These are phyloP conservation scores for Thaumatotibia leucotreta DNA, from an alignment of 1,140 invertebrate genomes.

Conservation along the genomic window DNA sequence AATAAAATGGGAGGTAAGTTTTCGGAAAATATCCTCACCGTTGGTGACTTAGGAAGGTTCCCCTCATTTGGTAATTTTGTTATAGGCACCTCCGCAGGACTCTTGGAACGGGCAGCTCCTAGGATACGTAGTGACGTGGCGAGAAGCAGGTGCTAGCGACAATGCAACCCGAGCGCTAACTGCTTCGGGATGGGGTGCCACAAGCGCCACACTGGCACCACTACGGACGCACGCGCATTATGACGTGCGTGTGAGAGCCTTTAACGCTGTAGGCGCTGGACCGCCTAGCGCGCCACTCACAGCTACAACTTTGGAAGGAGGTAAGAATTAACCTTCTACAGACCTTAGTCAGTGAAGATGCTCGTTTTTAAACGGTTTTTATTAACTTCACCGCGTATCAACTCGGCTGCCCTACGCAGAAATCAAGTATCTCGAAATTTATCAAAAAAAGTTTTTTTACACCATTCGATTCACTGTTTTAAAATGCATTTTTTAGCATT, in stretches of 20 bases:
- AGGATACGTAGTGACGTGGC: slow-evolving; percentile 87
- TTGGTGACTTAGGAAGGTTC: background rate
- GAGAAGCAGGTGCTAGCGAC: slow-evolving; percentile 39
- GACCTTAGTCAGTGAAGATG: no score
- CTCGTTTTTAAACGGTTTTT: no score
- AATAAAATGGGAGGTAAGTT: slow-evolving; percentile 85
- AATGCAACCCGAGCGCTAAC: slow-evolving; percentile 61
- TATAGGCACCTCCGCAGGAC: slow-evolving; percentile 82
- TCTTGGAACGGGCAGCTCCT: slow-evolving; percentile 89
- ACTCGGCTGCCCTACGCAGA: no score
- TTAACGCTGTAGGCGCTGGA: slow-evolving; percentile 90
- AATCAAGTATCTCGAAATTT: no score
- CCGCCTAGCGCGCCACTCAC: slow-evolving; percentile 85
- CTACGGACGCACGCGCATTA: slow-evolving; percentile 89
- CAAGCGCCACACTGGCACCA: slow-evolving; percentile 51
- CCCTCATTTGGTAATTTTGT: background rate
- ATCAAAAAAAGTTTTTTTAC: no score
- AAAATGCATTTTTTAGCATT: no score
- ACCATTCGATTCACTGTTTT: no score
- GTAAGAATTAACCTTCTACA: no score
- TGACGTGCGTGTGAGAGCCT: slow-evolving; percentile 87
- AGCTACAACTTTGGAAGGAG: slow-evolving; percentile 90
- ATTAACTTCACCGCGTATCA: no score
- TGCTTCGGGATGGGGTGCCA: slow-evolving; percentile 81
- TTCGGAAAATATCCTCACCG: background rate